phyloP scores from a whole-genome alignment of 2,113 vertebrate species.

The Thalassarche chlororhynchos region DNA sequence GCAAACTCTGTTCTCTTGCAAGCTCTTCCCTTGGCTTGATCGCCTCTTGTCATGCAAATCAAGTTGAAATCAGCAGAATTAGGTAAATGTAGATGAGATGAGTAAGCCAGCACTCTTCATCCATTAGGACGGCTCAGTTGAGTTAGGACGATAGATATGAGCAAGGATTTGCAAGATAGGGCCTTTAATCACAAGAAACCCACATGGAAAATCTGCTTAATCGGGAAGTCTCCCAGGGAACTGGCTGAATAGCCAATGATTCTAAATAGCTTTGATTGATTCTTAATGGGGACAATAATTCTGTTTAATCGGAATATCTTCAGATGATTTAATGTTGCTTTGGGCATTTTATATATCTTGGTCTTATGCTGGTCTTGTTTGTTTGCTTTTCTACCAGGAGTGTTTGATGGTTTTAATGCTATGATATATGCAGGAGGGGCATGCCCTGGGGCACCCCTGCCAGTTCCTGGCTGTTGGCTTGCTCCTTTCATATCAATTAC shows the following conservation, averaged over 20 bases:
- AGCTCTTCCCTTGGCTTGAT: not conserved
- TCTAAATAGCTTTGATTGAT: slow-evolving; percentile 52
- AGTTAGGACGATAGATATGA: not conserved
- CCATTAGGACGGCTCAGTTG: not conserved
- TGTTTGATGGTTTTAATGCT: not conserved
- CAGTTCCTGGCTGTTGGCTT: not conserved
- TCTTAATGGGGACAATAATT: slow-evolving; percentile 62
- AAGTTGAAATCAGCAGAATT: slow-evolving; percentile 14
- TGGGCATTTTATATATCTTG: slow-evolving; percentile 20
- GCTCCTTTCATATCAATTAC: not conserved
- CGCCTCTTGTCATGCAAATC: not conserved
- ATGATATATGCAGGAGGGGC: not conserved
- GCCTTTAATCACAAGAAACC: slow-evolving; percentile 29
- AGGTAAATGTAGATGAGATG: not conserved
- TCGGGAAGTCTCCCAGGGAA: not conserved
- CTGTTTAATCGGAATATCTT: slow-evolving; percentile 60
- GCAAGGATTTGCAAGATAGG: not conserved
- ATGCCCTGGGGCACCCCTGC: not conserved
- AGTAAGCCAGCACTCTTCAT: not conserved
- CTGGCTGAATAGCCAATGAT: slow-evolving; percentile 37
- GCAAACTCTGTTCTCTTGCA: not conserved
- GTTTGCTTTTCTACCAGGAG: slow-evolving; percentile 38
- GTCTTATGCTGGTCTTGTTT: slow-evolving; percentile 13
- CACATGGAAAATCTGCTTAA: slow-evolving; percentile 37
- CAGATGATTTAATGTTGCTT: slow-evolving; percentile 56